Evolutionary conservation across 1,140 invertebrate genomes (phyloP).

Genomic region (Drosophila bipectinata): DNA sequence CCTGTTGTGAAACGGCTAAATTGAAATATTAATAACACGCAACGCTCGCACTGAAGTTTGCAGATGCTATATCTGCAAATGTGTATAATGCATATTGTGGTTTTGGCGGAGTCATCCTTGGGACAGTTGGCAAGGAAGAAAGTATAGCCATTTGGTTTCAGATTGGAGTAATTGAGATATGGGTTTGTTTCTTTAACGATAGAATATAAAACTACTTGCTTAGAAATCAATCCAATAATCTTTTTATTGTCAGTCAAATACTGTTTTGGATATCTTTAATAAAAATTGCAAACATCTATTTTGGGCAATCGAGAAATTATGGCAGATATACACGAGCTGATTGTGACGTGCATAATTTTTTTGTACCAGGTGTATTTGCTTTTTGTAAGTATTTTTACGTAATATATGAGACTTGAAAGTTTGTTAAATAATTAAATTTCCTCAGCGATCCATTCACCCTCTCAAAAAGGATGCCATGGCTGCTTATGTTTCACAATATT

Average conservation of each 20-base stretch:
- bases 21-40: conserved; percentile 81
- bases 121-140: conserved; percentile 25
- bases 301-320: conserved; percentile 1
- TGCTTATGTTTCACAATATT: conserved; percentile 52
- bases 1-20: too few relatives aligned
- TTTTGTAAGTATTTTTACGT: too few relatives aligned
- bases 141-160: neutral
- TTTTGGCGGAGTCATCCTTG: conserved; percentile 53
- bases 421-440: neutral
- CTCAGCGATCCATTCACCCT: conserved; percentile 40
- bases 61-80: conserved; percentile 34
- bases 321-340: conserved; percentile 37
- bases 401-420: too few relatives aligned
- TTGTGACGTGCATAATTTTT: conserved; percentile 24
- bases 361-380: too few relatives aligned
- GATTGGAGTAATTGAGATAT: too few relatives aligned
- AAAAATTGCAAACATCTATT: conserved; percentile 17
- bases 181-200: too few relatives aligned
- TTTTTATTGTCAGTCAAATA: conserved; percentile 15
- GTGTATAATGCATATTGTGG: conserved; percentile 37
- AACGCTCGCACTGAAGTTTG: conserved; percentile 27
- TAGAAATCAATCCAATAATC: neutral
- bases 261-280: neutral
- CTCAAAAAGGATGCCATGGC: conserved; percentile 48
- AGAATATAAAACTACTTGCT: too few relatives aligned